Evolutionary conservation across 1,140 invertebrate species (phyloP).

Genomic region (Eriosoma lanigerum): DNA sequence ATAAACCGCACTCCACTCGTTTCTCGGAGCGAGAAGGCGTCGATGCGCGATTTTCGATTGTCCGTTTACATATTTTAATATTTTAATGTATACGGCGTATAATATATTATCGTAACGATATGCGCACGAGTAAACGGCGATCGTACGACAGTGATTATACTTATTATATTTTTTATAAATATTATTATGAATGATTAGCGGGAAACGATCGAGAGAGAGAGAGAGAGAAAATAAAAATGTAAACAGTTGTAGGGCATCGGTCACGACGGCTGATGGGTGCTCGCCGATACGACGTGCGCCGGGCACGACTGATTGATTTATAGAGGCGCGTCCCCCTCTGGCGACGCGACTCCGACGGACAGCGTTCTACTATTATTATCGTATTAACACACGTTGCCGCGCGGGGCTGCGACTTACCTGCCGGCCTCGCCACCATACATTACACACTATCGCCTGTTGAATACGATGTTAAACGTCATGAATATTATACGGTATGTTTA

Average conservation of each 20-base stretch:
- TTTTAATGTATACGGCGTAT: too few relatives aligned
- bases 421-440: neutral
- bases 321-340: constrained; percentile 34
- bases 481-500: too few relatives aligned
- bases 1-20: too few relatives aligned
- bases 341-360: neutral
- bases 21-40: too few relatives aligned
- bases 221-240: constrained; percentile 5
- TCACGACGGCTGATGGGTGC: constrained; percentile 44
- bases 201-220: neutral
- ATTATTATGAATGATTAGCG: constrained; percentile 11
- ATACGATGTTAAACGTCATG: too few relatives aligned
- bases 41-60: too few relatives aligned
- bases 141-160: constrained; percentile 27
- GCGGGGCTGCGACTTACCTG: neutral
- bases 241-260: constrained; percentile 42
- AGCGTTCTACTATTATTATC: constrained; percentile 33
- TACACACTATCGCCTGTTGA: too few relatives aligned
- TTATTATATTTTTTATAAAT: too few relatives aligned
- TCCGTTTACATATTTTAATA: too few relatives aligned
- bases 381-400: constrained; percentile 9
- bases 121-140: constrained; percentile 31
- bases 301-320: constrained; percentile 50
- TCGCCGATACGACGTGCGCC: constrained; percentile 33
- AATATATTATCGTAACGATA: too few relatives aligned